Conservation (phyloP, 2,888 invertebrate genomes). For the Trisateles emortualis region DNA sequence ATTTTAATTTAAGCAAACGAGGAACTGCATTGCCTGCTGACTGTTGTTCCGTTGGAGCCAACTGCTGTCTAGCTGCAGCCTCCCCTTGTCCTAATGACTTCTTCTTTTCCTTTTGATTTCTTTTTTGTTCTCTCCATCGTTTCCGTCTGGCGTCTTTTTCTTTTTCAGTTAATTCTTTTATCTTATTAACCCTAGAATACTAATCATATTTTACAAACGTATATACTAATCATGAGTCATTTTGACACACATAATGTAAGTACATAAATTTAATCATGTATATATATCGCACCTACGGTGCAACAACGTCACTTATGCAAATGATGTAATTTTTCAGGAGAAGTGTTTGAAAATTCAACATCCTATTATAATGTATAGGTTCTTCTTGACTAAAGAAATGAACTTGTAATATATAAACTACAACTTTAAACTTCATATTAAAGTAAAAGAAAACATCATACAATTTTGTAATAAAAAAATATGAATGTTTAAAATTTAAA, state of each 20-base stretch:
- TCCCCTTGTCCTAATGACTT: background rate
- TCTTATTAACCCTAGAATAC: too few relatives aligned
- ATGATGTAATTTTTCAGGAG: constrained; percentile 7
- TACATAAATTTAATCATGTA: too few relatives aligned
- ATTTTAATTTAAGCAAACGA: background rate
- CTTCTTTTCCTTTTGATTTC: background rate
- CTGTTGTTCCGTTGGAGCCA: background rate
- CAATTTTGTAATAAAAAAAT: constrained; percentile 8
- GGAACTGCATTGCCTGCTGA: background rate
- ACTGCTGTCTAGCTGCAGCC: background rate
- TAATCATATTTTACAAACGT: too few relatives aligned
- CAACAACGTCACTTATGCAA: constrained; percentile 13
- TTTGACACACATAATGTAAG: too few relatives aligned
- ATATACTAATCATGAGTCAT: too few relatives aligned
- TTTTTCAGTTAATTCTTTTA: background rate
- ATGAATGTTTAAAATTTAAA: constrained; percentile 1
- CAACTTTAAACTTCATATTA: constrained; percentile 14
- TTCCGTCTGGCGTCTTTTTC: background rate
- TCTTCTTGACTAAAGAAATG: constrained; percentile 14
- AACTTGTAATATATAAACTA: constrained; percentile 11
- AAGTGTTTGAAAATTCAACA: constrained; percentile 17
- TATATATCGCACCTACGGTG: constrained; percentile 11
- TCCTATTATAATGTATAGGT: constrained; percentile 12
- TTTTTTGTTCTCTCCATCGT: background rate
- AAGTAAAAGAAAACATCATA: constrained; percentile 11